Percentiles rank a stretch among this genome's conserved stretches.
Conservation (phyloP, 2,888 invertebrate species). For the Heteromurus nitidus region DNA sequence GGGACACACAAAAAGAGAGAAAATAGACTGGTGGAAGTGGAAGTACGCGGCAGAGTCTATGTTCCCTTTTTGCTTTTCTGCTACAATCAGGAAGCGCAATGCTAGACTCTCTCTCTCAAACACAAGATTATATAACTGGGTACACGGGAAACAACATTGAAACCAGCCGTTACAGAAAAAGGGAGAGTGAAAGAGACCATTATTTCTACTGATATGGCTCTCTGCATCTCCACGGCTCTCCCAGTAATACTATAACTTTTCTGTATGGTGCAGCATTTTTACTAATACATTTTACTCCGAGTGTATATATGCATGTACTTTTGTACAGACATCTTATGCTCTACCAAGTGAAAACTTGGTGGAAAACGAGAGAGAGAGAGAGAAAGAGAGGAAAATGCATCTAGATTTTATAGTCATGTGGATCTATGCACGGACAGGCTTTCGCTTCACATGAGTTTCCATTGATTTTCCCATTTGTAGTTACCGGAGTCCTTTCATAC, state of each 20-base stretch:
- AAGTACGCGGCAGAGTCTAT: neutral
- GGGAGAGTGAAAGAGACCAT: slow-evolving; percentile 58
- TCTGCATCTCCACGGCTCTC: slow-evolving; percentile 9
- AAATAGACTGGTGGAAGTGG: slow-evolving; percentile 3
- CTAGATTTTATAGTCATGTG: slow-evolving; percentile 42
- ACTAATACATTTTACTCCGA: too few relatives aligned
- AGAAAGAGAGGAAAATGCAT: slow-evolving; percentile 54
- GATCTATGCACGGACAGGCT: neutral
- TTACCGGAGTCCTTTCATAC: neutral
- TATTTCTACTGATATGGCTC: slow-evolving; percentile 46
- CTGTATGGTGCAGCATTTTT: neutral
- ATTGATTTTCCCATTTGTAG: slow-evolving; percentile 72
- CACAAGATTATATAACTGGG: neutral
- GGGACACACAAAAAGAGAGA: neutral
- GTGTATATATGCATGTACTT: too few relatives aligned
- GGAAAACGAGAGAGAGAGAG: slow-evolving; percentile 23
- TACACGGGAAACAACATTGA: slow-evolving; percentile 15
- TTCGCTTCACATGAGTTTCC: slow-evolving; percentile 54
- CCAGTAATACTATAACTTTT: neutral
- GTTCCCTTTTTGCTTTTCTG: too few relatives aligned
- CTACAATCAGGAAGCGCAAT: slow-evolving; percentile 3
- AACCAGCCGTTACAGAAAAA: slow-evolving; percentile 26
- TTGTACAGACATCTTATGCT: too few relatives aligned
- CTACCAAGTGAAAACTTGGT: too few relatives aligned
- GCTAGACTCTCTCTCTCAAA: slow-evolving; percentile 18